phyloP scores from a whole-genome alignment of 2,113 vertebrate genomes.

The Labeo rohita region DNA sequence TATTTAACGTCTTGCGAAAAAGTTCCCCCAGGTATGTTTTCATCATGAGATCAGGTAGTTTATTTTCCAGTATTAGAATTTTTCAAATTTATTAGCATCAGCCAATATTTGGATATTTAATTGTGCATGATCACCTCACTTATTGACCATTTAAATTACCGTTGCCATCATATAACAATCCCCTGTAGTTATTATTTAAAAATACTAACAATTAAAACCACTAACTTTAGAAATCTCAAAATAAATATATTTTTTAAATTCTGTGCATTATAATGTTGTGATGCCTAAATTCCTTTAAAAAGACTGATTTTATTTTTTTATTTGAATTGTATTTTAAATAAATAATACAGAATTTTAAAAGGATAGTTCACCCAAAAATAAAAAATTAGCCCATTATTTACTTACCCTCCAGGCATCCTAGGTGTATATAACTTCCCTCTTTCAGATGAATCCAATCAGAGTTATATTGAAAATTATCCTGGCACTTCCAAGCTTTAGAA shows the following conservation, averaged over 20 bases:
- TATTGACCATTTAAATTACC: not conserved
- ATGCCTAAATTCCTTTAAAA: not conserved
- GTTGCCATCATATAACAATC: too few species aligned
- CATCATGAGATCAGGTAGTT: not conserved
- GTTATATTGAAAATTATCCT: too few species aligned
- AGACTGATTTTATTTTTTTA: not conserved
- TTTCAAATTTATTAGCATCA: not conserved
- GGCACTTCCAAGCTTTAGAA: too few species aligned
- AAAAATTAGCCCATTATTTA: too few species aligned
- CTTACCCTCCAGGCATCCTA: too few species aligned
- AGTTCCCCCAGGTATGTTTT: too few species aligned
- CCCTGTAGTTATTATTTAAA: not conserved
- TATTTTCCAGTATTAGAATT: not conserved
- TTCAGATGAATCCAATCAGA: too few species aligned
- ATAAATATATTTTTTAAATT: not conserved
- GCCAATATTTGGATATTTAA: not conserved
- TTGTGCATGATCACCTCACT: not conserved
- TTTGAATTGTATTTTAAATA: not conserved
- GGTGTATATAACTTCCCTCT: too few species aligned
- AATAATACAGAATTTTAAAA: not conserved
- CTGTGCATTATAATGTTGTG: not conserved
- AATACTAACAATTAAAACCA: not conserved
- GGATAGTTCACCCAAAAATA: too few species aligned
- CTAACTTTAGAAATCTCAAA: not conserved
- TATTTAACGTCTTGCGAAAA: too few species aligned